Conservation (phyloP, 2,113 vertebrate genomes). For the Oncorhynchus kisutch region DNA sequence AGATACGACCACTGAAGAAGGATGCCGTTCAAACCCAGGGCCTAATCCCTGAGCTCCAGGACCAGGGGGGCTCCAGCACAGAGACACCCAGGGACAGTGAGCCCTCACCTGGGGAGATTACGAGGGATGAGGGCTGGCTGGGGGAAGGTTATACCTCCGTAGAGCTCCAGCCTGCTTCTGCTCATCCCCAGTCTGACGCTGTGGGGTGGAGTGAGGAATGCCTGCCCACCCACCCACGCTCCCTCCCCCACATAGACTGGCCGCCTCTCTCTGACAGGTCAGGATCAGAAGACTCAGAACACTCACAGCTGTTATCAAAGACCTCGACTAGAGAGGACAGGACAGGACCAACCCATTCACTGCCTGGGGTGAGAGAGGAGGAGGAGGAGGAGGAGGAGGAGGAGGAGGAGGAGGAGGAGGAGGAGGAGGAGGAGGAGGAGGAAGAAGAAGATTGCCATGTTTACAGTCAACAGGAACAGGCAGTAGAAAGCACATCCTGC, state of each 20-base stretch:
- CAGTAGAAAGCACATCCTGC: background rate
- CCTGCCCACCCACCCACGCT: background rate
- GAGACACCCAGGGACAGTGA: background rate
- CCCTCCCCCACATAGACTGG: background rate
- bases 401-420: background rate
- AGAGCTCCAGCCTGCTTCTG: constrained; percentile 4
- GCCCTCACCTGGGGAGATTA: background rate
- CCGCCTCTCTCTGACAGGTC: constrained; percentile 5
- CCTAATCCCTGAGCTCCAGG: constrained; percentile 17
- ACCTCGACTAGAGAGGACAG: constrained; percentile 1
- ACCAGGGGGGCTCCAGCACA: background rate
- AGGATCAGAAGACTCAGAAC: constrained; percentile 19
- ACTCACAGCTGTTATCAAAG: constrained; percentile 11
- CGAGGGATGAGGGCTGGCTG: background rate
- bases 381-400: too few species aligned
- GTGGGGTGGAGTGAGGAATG: constrained; percentile 15
- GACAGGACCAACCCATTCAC: constrained; percentile 6
- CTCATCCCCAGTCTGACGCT: constrained; percentile 13
- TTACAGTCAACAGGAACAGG: constrained; percentile 15
- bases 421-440: too few species aligned
- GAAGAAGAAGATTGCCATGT: background rate
- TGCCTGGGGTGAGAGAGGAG: background rate
- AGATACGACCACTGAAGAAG: constrained; percentile 6
- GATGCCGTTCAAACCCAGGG: background rate
- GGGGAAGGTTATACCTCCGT: background rate